phyloP scores from a whole-genome alignment of 2,888 invertebrate species.

The Masnerella sp. region DNA sequence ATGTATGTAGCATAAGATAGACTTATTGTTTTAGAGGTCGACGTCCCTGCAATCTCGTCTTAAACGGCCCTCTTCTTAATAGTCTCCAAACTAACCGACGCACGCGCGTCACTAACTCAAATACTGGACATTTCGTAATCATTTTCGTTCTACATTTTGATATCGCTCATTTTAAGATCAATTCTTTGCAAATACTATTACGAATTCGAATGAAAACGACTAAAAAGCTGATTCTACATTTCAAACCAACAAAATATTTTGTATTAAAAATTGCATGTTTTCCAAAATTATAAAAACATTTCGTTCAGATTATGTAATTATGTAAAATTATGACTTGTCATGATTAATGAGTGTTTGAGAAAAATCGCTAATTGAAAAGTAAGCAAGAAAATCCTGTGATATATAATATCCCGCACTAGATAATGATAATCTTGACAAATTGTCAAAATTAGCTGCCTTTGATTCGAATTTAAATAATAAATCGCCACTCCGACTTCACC shows the following conservation, averaged over 20 bases:
- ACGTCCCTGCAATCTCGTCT: slow-evolving; percentile 72
- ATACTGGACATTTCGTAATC: no score
- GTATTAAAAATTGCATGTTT: no score
- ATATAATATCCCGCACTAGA: slow-evolving; percentile 47
- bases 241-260: no score
- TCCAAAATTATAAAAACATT: no score
- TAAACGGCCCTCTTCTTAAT: slow-evolving; percentile 66
- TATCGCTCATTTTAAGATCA: no score
- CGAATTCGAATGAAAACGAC: no score
- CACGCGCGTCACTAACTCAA: no score
- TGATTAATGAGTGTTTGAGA: slow-evolving; percentile 18
- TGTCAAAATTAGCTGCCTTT: slow-evolving; percentile 48
- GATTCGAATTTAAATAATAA: slow-evolving; percentile 1
- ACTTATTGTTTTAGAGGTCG: slow-evolving; percentile 76
- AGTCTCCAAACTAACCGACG: slow-evolving; percentile 32
- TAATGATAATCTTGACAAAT: slow-evolving; percentile 48
- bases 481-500: background rate
- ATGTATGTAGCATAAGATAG: slow-evolving; percentile 77
- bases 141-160: no score
- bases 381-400: slow-evolving; percentile 55
- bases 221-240: no score
- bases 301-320: no score
- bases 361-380: slow-evolving; percentile 27
- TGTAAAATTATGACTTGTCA: no score
- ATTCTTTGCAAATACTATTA: no score